Evolutionary conservation across 2,888 invertebrate species (phyloP).

Genomic region (Gymnosoma rotundatum): DNA sequence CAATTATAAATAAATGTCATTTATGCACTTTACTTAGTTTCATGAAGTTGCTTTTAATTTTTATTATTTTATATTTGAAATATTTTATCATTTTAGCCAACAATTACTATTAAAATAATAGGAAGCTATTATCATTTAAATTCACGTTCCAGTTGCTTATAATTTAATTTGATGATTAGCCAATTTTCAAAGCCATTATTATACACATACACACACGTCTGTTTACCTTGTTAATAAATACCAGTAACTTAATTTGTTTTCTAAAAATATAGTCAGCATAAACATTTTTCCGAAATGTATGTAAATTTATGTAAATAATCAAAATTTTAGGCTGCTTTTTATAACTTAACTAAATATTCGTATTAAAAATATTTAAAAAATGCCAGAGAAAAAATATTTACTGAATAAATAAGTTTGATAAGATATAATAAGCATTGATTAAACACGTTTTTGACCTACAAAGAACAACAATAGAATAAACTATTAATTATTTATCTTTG

Average conservation of each 20-base stretch:
- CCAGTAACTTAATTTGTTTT: not conserved
- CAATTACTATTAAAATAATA: slow-evolving; percentile 12
- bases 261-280: not conserved
- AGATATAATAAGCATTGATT: not conserved
- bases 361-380: slow-evolving; percentile 8
- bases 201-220: not conserved
- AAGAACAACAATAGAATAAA: not conserved
- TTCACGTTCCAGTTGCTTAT: slow-evolving; percentile 5
- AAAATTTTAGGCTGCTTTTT: slow-evolving; percentile 9
- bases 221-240: not conserved
- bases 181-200: slow-evolving; percentile 7
- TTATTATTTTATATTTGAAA: not conserved
- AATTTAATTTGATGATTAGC: slow-evolving; percentile 48
- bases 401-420: not conserved
- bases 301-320: slow-evolving; percentile 43
- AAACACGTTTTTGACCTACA: slow-evolving; percentile 10
- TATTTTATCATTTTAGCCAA: not conserved
- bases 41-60: slow-evolving; percentile 1
- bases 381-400: not conserved
- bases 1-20: not conserved
- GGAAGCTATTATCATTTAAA: slow-evolving; percentile 26
- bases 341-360: slow-evolving; percentile 28
- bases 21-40: not conserved
- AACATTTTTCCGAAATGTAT: not conserved
- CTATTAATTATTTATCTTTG: no score